These are phyloP conservation scores for Nematostella vectensis DNA, from an alignment of 92 coral and sea anemone species.

Conservation along the genomic window DNA sequence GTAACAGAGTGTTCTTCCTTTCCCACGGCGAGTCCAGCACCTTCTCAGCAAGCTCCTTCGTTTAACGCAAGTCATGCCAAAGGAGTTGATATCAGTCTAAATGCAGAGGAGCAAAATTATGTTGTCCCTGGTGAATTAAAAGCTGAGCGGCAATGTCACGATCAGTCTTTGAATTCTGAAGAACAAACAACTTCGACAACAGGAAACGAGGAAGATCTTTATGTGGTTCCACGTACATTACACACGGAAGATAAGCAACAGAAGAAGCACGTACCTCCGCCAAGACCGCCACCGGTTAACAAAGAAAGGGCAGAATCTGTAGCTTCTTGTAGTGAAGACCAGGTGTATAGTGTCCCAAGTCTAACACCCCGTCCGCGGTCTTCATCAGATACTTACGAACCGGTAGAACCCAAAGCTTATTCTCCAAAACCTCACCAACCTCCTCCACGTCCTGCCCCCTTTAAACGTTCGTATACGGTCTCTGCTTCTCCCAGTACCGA, in stretches of 20 bases:
- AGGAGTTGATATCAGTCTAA: not conserved
- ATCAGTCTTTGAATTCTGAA: too few relatives aligned
- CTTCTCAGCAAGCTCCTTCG: not conserved
- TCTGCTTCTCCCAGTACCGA: too few relatives aligned
- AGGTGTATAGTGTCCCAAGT: not conserved
- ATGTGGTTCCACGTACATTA: not conserved
- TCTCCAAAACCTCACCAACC: conserved; percentile 12
- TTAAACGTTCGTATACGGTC: not conserved
- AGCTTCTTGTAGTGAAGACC: not conserved
- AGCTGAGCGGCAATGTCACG: too few relatives aligned
- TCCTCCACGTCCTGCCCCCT: conserved; percentile 2
- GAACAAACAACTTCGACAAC: not conserved
- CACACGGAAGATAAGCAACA: not conserved
- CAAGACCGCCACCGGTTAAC: not conserved
- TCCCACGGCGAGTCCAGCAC: not conserved
- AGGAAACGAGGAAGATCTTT: not conserved
- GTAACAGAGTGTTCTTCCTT: not conserved
- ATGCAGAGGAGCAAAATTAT: not conserved
- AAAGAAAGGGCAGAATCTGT: not conserved
- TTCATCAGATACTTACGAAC: not conserved
- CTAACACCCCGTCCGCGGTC: not conserved
- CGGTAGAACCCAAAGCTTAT: conserved; percentile 9
- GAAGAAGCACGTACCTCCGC: not conserved
- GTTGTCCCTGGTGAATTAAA: too few relatives aligned
- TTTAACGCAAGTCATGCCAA: not conserved